These are phyloP conservation scores for Varanus komodoensis DNA, from an alignment of 2,113 vertebrate genomes.

Conservation along the genomic window DNA sequence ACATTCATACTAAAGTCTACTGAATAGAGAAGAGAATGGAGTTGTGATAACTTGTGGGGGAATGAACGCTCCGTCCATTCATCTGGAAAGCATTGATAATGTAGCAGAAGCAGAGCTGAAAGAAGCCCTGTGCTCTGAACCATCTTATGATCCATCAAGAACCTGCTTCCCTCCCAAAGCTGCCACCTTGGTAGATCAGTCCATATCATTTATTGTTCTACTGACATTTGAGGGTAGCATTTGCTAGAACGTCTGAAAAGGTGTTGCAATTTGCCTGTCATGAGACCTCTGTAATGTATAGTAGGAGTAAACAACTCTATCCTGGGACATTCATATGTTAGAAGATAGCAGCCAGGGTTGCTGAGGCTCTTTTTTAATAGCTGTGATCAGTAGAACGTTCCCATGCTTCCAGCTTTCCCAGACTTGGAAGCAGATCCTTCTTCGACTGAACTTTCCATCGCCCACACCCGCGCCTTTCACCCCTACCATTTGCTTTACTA, in stretches of 20 bases:
- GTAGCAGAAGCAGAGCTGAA: not conserved
- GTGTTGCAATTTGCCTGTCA: not conserved
- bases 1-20: too few relatives aligned
- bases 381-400: not conserved
- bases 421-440: not conserved
- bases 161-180: not conserved
- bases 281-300: accelerated
- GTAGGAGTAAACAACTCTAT: not conserved
- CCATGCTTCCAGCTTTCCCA: not conserved
- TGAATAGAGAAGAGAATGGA: not conserved
- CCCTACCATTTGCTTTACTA: too few relatives aligned
- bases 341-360: too few relatives aligned
- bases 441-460: not conserved
- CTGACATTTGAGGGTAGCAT: not conserved
- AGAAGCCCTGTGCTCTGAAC: not conserved
- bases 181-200: too few relatives aligned
- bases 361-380: not conserved
- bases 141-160: not conserved
- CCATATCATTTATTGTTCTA: too few relatives aligned
- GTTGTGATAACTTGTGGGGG: not conserved
- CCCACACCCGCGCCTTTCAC: not conserved
- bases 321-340: not conserved
- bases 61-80: not conserved
- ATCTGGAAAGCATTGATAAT: not conserved
- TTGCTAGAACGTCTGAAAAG: not conserved